Evolutionary conservation across 2,888 invertebrate species (phyloP), one percentile per base, ranked within the genome.

Genomic region (Prionchulus punctatus): DNA sequence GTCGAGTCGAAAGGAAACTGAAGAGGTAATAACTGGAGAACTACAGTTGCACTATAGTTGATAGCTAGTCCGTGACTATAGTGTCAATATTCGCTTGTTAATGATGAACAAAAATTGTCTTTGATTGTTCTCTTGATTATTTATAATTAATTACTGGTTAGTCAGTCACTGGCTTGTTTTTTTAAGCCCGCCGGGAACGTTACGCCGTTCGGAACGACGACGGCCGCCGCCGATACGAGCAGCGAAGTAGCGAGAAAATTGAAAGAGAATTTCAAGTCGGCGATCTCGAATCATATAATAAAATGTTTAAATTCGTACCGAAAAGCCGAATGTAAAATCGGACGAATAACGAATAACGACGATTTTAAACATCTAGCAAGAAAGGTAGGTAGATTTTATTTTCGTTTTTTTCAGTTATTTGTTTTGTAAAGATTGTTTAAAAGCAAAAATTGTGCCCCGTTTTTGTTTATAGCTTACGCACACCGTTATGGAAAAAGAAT

Each of bases 291-390:
- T 48, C 84, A 85, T 28, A 85, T 89, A 77, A 86, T 88, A 61
- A 81, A 83, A 58, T 84, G 85, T 67, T 79, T 94, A 58, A 88
- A 86, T 74, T 86, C 86, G 0, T 94, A 86, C 74, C 78, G 88
- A 55, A 86, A 85, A 67, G 80, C 83, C 0, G 85, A 84, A 62
- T 94, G 91, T 67, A 81, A 81, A 63, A 77, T 81, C 60, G 94
- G 87, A 0, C 78, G 84, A 63, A 92, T 96, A 65, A 82, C 82
- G 1, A 84, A 81, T 67, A 88, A 85, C 0, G 86, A 89, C 48
- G 92, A 94, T 73, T 87, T 92, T 73, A 91, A 91, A 71, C 88
- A 90, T 75, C 78, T 92, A 56, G 90, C 91, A 2, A 80, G 89
- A 74, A 92, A 91, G 67, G 73, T 73, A 26, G 28, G 43, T 7